These are phyloP conservation scores for Monochamus saltuarius DNA, from an alignment of 1,140 invertebrate species.

Conservation along the genomic window DNA sequence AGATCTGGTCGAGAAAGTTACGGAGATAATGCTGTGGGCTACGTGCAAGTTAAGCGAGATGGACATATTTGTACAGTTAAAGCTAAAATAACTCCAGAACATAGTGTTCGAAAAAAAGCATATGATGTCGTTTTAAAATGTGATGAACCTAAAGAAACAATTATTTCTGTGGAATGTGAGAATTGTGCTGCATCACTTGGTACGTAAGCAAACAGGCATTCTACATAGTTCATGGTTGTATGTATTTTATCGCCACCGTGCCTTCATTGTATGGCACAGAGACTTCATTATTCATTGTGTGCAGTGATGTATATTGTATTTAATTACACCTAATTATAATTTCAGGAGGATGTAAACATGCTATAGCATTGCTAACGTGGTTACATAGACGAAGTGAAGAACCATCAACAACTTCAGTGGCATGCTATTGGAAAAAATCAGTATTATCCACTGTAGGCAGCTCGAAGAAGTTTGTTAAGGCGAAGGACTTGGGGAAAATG, in stretches of 20 bases:
- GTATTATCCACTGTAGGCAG: not conserved
- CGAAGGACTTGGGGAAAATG: not conserved
- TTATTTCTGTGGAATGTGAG: slow-evolving; percentile 24
- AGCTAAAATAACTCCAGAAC: slow-evolving; percentile 32
- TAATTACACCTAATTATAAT: not conserved
- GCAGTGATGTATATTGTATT: no score
- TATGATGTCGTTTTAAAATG: slow-evolving; percentile 18
- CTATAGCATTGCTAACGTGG: slow-evolving; percentile 47
- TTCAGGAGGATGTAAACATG: slow-evolving; percentile 43
- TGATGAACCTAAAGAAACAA: slow-evolving; percentile 31
- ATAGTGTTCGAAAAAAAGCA: slow-evolving; percentile 28
- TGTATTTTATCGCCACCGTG: no score
- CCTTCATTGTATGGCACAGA: no score
- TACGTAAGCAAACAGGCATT: no score
- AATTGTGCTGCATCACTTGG: slow-evolving; percentile 37
- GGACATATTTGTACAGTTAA: slow-evolving; percentile 27
- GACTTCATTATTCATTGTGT: no score
- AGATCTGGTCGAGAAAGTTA: slow-evolving; percentile 24
- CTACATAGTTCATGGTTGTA: no score
- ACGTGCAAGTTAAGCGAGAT: slow-evolving; percentile 32
- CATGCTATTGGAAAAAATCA: slow-evolving; percentile 45
- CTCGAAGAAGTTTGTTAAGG: not conserved
- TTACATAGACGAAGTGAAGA: slow-evolving; percentile 45
- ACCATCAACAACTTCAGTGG: slow-evolving; percentile 37
- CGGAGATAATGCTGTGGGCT: slow-evolving; percentile 31